Evolutionary conservation across 2,113 vertebrate species (phyloP), one percentile per base, ranked within the genome.

Genomic region (Periophthalmodon schlosseri): DNA sequence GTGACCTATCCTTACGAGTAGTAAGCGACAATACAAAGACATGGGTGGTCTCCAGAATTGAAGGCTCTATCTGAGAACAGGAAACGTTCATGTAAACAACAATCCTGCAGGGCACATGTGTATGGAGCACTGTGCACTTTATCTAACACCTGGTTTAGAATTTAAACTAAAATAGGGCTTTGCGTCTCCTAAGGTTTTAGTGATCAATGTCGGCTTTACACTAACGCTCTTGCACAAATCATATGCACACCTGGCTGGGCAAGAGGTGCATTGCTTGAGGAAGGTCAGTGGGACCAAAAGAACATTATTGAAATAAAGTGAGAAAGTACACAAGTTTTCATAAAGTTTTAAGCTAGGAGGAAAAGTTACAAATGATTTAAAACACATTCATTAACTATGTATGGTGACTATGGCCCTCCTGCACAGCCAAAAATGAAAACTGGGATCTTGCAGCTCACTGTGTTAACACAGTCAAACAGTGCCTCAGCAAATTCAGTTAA

Each of bases 21-120:
- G 80, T 89, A 88, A 73, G 79, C 79, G 69, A 79, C 64, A 77
- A 73, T 71, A 49, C 50, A 33, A 14, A 83, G 57, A 82, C 67
- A 57, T 47, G 75, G 83, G 84, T 77, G 80, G 83, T 79, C 68
- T 79, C 63, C 28, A 0, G 63, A 70, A 78, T 56, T 75, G 28
- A 72, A 68, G 75, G 68, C 47, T 52, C 72, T 76, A 80, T 69
- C 76, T 77, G 79, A 46, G 67, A 21, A 20, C 72, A 47, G 52
- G 75, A 68, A 83, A 57, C 58, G 72, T 71, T 77, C 86, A 81
- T 75, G 71, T 84, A 75, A 73, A 72, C 49, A 20, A 16, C 50
- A 76, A 21, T 56, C 23, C 39, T 50, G 67, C 54, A 54, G 36
- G 73, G 60, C 44, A 54, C 78, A 49, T 72, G 76, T 70, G 39